Evolutionary conservation across 2,797 vertebrate genomes (phyloP).

Genomic region (Cryptoprocta ferox): DNA sequence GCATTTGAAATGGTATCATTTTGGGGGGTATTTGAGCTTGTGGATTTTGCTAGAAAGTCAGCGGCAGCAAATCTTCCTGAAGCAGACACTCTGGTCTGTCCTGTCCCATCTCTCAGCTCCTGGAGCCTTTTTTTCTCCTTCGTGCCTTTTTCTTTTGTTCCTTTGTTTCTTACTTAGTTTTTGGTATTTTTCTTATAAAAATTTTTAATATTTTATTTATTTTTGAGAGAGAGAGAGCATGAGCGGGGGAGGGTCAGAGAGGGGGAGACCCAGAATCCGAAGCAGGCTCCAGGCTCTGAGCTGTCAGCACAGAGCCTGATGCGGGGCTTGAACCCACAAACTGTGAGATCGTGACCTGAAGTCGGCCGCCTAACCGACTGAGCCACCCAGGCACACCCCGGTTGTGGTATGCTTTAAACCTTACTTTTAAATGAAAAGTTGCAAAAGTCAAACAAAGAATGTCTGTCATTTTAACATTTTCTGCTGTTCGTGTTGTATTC

Average conservation of each 20-base stretch:
- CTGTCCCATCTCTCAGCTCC: background rate
- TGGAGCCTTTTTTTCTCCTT: background rate
- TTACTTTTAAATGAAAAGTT: background rate
- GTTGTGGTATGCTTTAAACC: background rate
- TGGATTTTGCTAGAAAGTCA: background rate
- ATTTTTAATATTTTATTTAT: no score
- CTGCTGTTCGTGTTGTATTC: background rate
- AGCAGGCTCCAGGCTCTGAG: no score
- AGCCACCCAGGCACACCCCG: no score
- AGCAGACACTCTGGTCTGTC: background rate
- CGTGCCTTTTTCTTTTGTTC: background rate
- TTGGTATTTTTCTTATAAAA: no score
- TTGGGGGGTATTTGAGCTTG: background rate
- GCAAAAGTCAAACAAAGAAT: background rate
- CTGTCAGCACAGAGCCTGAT: no score
- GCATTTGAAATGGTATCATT: background rate
- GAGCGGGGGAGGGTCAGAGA: no score
- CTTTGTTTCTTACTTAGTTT: background rate
- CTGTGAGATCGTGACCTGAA: no score
- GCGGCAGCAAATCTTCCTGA: background rate
- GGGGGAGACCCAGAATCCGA: no score
- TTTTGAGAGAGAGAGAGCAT: no score
- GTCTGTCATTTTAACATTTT: background rate
- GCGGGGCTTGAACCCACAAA: no score
- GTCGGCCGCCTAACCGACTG: no score